Conservation (phyloP, 92 coral and sea anemone genomes). For the Diadumene lineata region DNA sequence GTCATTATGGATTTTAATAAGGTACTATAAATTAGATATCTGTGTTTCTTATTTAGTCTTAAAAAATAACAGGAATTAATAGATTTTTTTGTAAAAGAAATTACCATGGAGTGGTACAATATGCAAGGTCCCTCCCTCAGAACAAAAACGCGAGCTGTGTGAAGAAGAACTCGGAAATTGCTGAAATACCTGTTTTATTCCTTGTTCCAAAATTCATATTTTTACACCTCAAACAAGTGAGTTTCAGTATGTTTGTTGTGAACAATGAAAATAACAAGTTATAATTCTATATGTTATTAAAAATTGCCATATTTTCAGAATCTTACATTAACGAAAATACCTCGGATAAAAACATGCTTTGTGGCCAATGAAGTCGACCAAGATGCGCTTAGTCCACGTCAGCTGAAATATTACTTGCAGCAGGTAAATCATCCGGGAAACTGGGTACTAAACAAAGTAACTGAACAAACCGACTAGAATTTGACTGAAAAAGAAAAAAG, state of each 20-base stretch:
- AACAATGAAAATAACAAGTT: neutral
- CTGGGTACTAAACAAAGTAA: neutral
- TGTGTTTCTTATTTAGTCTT: neutral
- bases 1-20: conserved; percentile 22
- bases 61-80: no score
- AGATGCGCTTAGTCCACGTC: neutral
- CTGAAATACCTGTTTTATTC: no score
- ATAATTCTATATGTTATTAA: neutral
- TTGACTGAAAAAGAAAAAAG: no score
- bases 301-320: neutral
- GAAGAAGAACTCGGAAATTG: no score
- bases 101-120: no score
- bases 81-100: no score
- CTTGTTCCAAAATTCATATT: no score
- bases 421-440: neutral
- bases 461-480: neutral
- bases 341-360: neutral
- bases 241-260: neutral
- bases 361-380: neutral
- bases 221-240: no score
- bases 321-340: neutral
- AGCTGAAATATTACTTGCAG: neutral
- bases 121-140: no score
- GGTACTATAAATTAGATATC: neutral
- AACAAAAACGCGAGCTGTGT: no score